A percentile compares a stretch with the other conserved stretches of the same genome.
Evolutionary conservation across 1,140 invertebrate species (phyloP).

Genomic region (Adelges cooleyi): DNA sequence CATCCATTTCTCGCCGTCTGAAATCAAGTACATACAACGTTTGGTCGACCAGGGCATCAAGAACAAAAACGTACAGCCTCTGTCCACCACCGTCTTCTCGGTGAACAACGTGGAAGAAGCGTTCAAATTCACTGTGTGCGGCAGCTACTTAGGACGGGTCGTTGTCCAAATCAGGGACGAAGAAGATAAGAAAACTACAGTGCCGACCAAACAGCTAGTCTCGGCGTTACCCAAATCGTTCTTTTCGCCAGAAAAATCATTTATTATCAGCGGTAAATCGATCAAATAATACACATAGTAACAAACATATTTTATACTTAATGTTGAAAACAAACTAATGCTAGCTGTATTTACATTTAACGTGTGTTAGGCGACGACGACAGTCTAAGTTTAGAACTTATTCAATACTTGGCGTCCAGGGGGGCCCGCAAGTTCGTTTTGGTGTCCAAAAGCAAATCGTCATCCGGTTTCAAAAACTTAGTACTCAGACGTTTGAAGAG

Average conservation of each 20-base stretch:
- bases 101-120: not conserved
- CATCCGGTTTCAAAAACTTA: constrained; percentile 73
- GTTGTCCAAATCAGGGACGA: constrained; percentile 74
- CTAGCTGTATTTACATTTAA: not conserved
- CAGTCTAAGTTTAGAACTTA: constrained; percentile 91
- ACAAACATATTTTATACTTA: not conserved
- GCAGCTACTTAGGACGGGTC: constrained; percentile 90
- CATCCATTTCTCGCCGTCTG: not conserved
- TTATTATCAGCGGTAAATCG: constrained; percentile 57
- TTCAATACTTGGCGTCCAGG: constrained; percentile 75
- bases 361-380: constrained; percentile 52
- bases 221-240: constrained; percentile 69
- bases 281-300: not conserved
- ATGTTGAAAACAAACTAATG: not conserved
- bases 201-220: constrained; percentile 46
- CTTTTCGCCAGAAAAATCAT: constrained; percentile 75
- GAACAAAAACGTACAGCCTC: not conserved
- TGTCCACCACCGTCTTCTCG: not conserved
- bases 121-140: constrained; percentile 36
- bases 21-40: constrained; percentile 15
- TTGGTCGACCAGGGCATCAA: constrained; percentile 9
- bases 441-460: constrained; percentile 74
- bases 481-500: constrained; percentile 63
- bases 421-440: constrained; percentile 75
- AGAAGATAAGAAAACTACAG: constrained; percentile 44